Evolutionary conservation across 2,888 invertebrate genomes (phyloP).

Genomic region (Labia minor): DNA sequence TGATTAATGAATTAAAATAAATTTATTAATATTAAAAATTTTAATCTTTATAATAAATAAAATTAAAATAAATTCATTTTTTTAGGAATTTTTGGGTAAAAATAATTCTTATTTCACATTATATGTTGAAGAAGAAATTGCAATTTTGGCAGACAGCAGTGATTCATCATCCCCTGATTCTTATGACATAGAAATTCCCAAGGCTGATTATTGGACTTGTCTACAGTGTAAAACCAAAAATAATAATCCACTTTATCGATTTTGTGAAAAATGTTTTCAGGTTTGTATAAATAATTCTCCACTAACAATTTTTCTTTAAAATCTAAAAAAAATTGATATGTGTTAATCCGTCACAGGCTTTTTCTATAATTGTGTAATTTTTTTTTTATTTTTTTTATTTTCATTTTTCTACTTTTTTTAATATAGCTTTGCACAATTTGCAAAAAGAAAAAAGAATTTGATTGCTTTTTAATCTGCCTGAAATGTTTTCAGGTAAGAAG

Average conservation of each 20-base stretch:
- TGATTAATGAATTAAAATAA: too few relatives aligned
- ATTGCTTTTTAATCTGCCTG: neutral
- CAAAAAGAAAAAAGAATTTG: neutral
- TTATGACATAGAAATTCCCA: conserved; percentile 41
- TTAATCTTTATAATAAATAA: too few relatives aligned
- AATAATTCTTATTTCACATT: too few relatives aligned
- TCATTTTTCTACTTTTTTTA: neutral
- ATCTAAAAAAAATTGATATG: neutral
- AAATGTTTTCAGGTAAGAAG: neutral
- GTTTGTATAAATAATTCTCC: too few relatives aligned
- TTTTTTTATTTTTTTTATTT: neutral
- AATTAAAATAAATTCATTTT: too few relatives aligned
- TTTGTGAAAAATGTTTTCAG: conserved; percentile 61
- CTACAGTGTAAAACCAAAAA: conserved; percentile 49
- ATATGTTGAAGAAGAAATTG: conserved; percentile 17
- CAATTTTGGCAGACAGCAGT: conserved; percentile 24
- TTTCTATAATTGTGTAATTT: too few relatives aligned
- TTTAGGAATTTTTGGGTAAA: too few relatives aligned
- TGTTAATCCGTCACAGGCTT: too few relatives aligned
- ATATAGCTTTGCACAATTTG: neutral
- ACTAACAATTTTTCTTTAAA: conserved; percentile 14
- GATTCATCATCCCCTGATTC: conserved; percentile 26
- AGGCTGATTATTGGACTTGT: conserved; percentile 52
- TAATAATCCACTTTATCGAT: conserved; percentile 51
- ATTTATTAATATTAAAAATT: too few relatives aligned